Conservation (phyloP, 2,113 vertebrate genomes). For the Anseranas semipalmata region DNA sequence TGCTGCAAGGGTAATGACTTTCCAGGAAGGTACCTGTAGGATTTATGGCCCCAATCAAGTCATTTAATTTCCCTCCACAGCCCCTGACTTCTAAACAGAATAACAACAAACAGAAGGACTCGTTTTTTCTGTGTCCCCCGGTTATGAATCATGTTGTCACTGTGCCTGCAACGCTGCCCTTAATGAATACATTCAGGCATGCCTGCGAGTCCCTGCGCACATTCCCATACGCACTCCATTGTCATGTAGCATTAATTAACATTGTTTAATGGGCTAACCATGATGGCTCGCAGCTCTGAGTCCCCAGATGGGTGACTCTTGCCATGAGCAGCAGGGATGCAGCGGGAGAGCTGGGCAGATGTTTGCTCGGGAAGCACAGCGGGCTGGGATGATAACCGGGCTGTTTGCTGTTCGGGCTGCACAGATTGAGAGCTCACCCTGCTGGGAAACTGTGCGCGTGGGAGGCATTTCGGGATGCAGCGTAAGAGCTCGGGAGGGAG, state of each 20-base stretch:
- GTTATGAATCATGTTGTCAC: neutral
- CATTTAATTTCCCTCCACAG: neutral
- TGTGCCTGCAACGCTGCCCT: neutral
- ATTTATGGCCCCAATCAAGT: neutral
- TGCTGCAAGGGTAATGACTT: neutral
- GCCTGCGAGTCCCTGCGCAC: neutral
- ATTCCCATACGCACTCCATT: neutral
- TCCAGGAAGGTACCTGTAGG: neutral
- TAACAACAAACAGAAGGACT: neutral
- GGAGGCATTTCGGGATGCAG: neutral
- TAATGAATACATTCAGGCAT: neutral
- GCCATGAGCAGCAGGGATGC: neutral
- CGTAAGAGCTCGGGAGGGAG: fast-evolving
- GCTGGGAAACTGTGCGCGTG: too few species aligned
- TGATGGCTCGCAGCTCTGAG: neutral
- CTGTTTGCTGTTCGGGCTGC: too few species aligned
- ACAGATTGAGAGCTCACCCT: too few species aligned
- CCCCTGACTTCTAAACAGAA: neutral
- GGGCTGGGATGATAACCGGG: too few species aligned
- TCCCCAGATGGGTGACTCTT: neutral
- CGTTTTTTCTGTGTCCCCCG: neutral
- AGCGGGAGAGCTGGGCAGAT: neutral
- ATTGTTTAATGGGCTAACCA: neutral
- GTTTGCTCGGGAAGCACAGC: neutral
- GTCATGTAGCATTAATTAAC: neutral